Evolutionary conservation across 2,888 invertebrate genomes (phyloP).

Genomic region (Aspidapion aeneum): DNA sequence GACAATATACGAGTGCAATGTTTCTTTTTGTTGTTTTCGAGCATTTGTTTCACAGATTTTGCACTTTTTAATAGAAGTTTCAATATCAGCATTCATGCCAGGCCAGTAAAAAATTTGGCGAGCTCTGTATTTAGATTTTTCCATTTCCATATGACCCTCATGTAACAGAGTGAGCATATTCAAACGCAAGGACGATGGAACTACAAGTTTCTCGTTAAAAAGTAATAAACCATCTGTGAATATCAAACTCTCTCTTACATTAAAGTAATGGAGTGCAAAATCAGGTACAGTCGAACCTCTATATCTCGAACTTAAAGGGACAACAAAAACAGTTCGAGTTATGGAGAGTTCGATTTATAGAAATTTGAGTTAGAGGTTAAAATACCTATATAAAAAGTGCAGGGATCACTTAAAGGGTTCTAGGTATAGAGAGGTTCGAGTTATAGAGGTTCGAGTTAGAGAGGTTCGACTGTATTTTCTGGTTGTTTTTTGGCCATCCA

Average conservation of each 20-base stretch:
- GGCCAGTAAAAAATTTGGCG: conserved; percentile 31
- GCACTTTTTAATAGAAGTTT: background rate
- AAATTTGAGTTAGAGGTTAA: too few species aligned
- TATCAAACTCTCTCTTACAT: background rate
- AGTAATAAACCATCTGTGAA: background rate
- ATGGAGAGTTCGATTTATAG: too few species aligned
- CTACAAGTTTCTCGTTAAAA: conserved; percentile 17
- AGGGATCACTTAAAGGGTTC: too few species aligned
- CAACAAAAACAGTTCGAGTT: too few species aligned
- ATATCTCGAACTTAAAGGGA: too few species aligned
- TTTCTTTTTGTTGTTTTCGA: conserved; percentile 16
- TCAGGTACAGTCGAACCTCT: background rate
- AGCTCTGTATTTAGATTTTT: conserved; percentile 28
- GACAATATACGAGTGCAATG: conserved; percentile 7
- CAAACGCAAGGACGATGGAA: conserved; percentile 14
- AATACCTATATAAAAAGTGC: too few species aligned
- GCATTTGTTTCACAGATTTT: conserved; percentile 12
- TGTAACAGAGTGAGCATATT: conserved; percentile 26
- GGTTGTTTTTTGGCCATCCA: conserved; percentile 5
- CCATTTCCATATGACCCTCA: conserved; percentile 28
- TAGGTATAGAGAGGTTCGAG: too few species aligned
- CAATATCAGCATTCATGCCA: conserved; percentile 7
- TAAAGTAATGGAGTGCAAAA: conserved; percentile 1
- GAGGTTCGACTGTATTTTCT: too few species aligned
- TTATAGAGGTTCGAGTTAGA: too few species aligned